These are phyloP conservation scores for Patella depressa DNA, from an alignment of 2,888 invertebrate genomes.

Conservation along the genomic window DNA sequence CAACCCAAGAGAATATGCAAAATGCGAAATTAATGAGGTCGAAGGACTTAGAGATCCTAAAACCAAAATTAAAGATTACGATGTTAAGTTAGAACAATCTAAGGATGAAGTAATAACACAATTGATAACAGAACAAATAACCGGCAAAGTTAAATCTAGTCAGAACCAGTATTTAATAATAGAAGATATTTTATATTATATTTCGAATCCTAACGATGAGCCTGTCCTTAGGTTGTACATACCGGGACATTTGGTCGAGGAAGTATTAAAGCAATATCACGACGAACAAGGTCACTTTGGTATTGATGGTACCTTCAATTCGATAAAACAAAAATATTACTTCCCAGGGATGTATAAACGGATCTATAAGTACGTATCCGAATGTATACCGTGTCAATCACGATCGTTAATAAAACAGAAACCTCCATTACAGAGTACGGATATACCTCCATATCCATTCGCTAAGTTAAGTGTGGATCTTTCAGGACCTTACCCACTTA, in stretches of 20 bases:
- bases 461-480: conserved; percentile 19
- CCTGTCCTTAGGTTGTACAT: conserved; percentile 4
- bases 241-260: not conserved
- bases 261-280: conserved; percentile 14
- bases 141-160: not conserved
- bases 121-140: not conserved
- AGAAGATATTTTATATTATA: not conserved
- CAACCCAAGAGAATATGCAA: conserved; percentile 2
- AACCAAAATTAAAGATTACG: not conserved
- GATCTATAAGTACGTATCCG: conserved; percentile 6
- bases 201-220: no score
- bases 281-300: conserved; percentile 15
- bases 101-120: not conserved
- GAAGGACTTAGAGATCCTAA: not conserved
- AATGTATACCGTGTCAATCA: conserved; percentile 19
- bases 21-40: not conserved
- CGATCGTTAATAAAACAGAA: conserved; percentile 10
- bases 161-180: not conserved
- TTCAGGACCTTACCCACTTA: conserved; percentile 17
- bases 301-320: conserved; percentile 16
- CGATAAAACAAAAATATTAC: conserved; percentile 19
- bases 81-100: not conserved
- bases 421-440: conserved; percentile 16
- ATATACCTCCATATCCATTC: conserved; percentile 17
- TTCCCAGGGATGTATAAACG: conserved; percentile 17